Conservation (phyloP, 2,888 invertebrate genomes). For the Myopa tessellatipennis region DNA sequence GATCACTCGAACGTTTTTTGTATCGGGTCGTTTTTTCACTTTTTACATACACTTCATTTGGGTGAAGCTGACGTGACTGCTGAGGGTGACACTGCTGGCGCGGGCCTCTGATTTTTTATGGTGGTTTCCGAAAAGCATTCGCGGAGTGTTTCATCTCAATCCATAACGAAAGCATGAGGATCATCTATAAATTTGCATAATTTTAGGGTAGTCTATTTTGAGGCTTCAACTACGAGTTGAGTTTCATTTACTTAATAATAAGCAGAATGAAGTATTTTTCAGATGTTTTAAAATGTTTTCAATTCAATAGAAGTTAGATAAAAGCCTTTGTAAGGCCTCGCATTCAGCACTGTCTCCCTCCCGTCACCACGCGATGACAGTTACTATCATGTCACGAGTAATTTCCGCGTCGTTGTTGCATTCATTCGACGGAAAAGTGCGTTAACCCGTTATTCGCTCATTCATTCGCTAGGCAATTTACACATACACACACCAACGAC, state of each 20-base stretch:
- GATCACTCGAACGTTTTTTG: neutral
- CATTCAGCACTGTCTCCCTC: neutral
- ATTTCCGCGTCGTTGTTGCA: conserved; percentile 29
- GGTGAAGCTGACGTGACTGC: too few species aligned
- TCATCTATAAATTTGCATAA: too few species aligned
- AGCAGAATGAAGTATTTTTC: too few species aligned
- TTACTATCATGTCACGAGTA: conserved; percentile 22
- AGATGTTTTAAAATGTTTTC: too few species aligned
- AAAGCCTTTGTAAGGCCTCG: too few species aligned
- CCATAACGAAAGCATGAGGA: too few species aligned
- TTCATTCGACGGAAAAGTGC: conserved; percentile 15
- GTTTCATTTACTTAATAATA: too few species aligned
- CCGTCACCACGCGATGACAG: neutral
- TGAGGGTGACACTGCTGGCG: neutral
- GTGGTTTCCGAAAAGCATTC: neutral
- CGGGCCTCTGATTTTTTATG: neutral
- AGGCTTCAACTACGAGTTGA: too few species aligned
- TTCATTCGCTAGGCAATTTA: conserved; percentile 19
- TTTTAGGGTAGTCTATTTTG: too few species aligned
- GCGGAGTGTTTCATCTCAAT: too few species aligned
- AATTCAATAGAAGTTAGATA: too few species aligned
- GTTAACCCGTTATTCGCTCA: conserved; percentile 33
- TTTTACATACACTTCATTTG: too few species aligned
- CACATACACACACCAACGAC: neutral
- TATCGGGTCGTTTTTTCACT: neutral